These are phyloP conservation scores for Thaumetopoea pityocampa DNA, from an alignment of 1,140 invertebrate genomes.

Conservation along the genomic window DNA sequence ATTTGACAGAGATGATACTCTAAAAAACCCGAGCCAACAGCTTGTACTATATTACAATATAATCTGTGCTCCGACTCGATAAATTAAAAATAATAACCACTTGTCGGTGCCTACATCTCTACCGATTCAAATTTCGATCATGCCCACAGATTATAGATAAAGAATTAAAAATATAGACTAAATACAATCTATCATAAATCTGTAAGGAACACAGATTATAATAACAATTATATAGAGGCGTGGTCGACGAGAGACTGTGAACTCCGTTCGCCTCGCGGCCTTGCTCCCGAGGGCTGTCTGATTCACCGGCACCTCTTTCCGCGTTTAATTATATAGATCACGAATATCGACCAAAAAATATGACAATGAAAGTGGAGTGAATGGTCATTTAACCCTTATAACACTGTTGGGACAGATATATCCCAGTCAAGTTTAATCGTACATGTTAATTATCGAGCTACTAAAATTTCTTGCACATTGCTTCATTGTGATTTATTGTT, in stretches of 20 bases:
- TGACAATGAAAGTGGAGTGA: not conserved
- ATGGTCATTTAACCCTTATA: not conserved
- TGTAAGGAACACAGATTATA: constrained; percentile 17
- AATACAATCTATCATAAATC: constrained; percentile 10
- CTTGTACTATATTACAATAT: too few relatives aligned
- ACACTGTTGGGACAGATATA: not conserved
- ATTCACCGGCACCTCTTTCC: constrained; percentile 23
- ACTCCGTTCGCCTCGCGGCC: constrained; percentile 19
- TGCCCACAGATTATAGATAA: not conserved
- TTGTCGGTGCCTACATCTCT: too few relatives aligned
- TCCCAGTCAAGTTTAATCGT: too few relatives aligned
- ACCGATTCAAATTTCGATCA: not conserved
- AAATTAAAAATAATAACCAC: too few relatives aligned
- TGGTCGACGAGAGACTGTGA: constrained; percentile 17
- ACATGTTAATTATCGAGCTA: too few relatives aligned
- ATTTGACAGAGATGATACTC: too few relatives aligned
- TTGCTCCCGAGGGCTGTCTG: constrained; percentile 23
- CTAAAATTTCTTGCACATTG: too few relatives aligned
- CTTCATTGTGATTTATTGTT: too few relatives aligned
- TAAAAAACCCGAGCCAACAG: too few relatives aligned
- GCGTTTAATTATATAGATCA: constrained; percentile 22
- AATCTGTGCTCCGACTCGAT: too few relatives aligned
- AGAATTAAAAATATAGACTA: not conserved
- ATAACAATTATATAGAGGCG: constrained; percentile 24
- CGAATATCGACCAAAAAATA: constrained; percentile 6